Evolutionary conservation across 2,797 vertebrate genomes (phyloP).

Genomic region (Acipenser transmontanus): DNA sequence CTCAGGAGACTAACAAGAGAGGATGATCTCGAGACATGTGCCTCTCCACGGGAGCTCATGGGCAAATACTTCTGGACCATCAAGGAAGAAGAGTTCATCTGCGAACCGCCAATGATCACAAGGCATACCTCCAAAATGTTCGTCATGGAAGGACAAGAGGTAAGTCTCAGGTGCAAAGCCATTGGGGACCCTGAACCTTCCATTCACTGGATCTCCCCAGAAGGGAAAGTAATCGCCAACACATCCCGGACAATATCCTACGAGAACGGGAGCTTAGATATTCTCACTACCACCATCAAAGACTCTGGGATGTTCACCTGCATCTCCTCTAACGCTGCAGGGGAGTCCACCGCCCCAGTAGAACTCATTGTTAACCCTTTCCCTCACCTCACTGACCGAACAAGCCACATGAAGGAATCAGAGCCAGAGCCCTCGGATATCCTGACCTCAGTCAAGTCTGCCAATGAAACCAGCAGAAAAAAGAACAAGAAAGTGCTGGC

Average conservation of each 20-base stretch:
- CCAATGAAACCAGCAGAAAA: constrained; percentile 54
- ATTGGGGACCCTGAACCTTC: constrained; percentile 86
- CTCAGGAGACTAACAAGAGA: constrained; percentile 74
- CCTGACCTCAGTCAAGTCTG: constrained; percentile 66
- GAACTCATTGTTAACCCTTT: constrained; percentile 75
- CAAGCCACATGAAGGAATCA: constrained; percentile 64
- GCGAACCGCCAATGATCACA: constrained; percentile 82
- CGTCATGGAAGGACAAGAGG: constrained; percentile 65
- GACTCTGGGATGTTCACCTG: constrained; percentile 84
- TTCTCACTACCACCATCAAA: constrained; percentile 61
- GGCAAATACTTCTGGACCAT: constrained; percentile 91
- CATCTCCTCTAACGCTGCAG: constrained; percentile 86
- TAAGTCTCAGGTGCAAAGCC: constrained; percentile 82
- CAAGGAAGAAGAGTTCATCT: constrained; percentile 82
- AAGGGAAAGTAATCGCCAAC: constrained; percentile 81
- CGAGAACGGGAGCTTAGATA: constrained; percentile 82
- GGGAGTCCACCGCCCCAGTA: constrained; percentile 79
- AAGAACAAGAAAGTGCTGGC: constrained; percentile 70
- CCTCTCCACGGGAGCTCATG: constrained; percentile 70
- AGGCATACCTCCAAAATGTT: constrained; percentile 72
- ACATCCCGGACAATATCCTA: constrained; percentile 76
- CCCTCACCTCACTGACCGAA: constrained; percentile 50
- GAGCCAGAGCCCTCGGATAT: constrained; percentile 73
- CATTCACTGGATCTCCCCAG: constrained; percentile 83
- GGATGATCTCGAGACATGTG: constrained; percentile 84